A percentile compares a stretch with the other conserved stretches of the same genome.
Evolutionary conservation across 2,888 invertebrate genomes (phyloP).

Genomic region (Epiperipatus broadwayi): DNA sequence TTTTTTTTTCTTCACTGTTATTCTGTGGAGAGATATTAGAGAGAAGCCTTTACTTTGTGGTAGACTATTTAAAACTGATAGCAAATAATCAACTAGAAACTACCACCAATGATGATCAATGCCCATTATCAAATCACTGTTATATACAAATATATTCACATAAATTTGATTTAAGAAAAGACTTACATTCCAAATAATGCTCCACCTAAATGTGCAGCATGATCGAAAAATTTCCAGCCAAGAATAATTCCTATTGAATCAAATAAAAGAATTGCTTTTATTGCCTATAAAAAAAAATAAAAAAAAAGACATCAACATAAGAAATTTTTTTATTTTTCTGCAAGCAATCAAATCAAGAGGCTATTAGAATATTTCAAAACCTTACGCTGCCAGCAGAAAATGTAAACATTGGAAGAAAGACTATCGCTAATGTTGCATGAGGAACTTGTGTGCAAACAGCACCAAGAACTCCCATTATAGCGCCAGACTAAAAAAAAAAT

Average conservation of each 20-base stretch:
- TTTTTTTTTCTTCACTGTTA: no score
- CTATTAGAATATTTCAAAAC: slow-evolving; percentile 6
- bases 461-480: slow-evolving; percentile 72
- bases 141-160: no score
- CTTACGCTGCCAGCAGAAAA: slow-evolving; percentile 68
- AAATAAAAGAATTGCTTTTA: slow-evolving; percentile 62
- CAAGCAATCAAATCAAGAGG: not conserved
- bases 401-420: slow-evolving; percentile 69
- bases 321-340: slow-evolving; percentile 11
- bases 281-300: slow-evolving; percentile 40
- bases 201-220: slow-evolving; percentile 95
- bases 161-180: no score
- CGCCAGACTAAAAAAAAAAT: slow-evolving; percentile 55
- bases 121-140: no score
- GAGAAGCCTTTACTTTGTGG: no score
- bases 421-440: slow-evolving; percentile 63
- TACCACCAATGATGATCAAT: no score
- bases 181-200: slow-evolving; percentile 76
- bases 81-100: no score
- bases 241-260: slow-evolving; percentile 63
- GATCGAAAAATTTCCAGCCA: slow-evolving; percentile 83
- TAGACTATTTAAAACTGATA: no score
- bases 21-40: no score
- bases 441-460: slow-evolving; percentile 73
- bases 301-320: slow-evolving; percentile 12